Conservation (phyloP, 2,797 vertebrate genomes). For the Geotria australis region DNA sequence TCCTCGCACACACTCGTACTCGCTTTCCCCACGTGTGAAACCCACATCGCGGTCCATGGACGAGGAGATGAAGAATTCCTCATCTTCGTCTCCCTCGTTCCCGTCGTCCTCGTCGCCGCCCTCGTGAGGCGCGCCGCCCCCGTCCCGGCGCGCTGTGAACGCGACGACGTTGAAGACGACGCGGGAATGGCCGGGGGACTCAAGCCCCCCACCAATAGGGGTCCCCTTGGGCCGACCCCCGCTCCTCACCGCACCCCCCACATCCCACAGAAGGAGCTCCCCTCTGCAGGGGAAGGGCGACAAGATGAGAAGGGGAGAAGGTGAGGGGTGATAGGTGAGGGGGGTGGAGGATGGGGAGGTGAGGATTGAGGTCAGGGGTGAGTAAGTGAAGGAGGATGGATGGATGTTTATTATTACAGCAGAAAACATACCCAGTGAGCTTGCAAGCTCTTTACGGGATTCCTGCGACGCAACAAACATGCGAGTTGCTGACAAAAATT, state of each 20-base stretch:
- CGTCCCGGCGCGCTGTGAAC: too few relatives aligned
- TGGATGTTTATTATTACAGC: too few relatives aligned
- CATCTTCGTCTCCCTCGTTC: too few relatives aligned
- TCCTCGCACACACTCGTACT: not conserved
- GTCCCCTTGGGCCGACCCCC: constrained; percentile 16
- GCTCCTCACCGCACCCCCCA: constrained; percentile 10
- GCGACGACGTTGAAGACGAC: constrained; percentile 69
- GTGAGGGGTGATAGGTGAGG: not conserved
- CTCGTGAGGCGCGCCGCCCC: too few relatives aligned
- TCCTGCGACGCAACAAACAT: too few relatives aligned
- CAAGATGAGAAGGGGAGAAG: not conserved
- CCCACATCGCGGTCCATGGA: constrained; percentile 60
- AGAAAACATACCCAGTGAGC: too few relatives aligned
- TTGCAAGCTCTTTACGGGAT: too few relatives aligned
- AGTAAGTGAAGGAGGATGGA: not conserved
- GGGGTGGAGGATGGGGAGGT: not conserved
- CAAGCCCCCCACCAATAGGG: constrained; percentile 32
- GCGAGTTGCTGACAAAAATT: too few relatives aligned
- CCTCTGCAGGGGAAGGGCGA: constrained; percentile 18
- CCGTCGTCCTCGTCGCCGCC: too few relatives aligned
- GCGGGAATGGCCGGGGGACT: constrained; percentile 58
- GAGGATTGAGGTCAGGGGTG: too few relatives aligned
- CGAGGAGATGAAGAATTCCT: constrained; percentile 26
- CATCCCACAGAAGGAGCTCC: constrained; percentile 57
- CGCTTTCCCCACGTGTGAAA: not conserved